Conservation (phyloP, 2,113 vertebrate genomes). For the Stigmatopora nigra region DNA sequence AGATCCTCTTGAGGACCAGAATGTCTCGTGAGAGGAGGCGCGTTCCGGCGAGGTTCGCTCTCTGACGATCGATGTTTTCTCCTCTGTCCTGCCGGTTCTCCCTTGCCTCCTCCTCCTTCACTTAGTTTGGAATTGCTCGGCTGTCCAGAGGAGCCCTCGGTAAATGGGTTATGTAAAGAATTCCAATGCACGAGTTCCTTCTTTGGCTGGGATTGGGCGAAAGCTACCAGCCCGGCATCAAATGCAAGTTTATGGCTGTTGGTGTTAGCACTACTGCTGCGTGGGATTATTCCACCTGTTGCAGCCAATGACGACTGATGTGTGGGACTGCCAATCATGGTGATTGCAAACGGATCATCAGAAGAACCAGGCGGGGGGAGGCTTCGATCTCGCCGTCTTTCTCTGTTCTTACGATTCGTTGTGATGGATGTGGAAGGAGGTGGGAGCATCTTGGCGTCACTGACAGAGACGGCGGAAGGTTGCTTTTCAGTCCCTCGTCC, state of each 20-base stretch:
- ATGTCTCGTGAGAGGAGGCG: slow-evolving; percentile 65
- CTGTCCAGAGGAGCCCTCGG: slow-evolving; percentile 28
- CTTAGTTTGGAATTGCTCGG: slow-evolving; percentile 27
- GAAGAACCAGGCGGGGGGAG: slow-evolving; percentile 56
- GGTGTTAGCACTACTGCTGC: slow-evolving; percentile 5
- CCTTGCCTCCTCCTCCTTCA: slow-evolving; percentile 43
- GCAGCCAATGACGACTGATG: slow-evolving; percentile 64
- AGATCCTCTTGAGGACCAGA: slow-evolving; percentile 72
- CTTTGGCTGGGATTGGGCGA: slow-evolving; percentile 45
- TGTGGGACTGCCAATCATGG: slow-evolving; percentile 74
- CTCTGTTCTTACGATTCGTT: slow-evolving; percentile 52
- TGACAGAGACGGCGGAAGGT: slow-evolving; percentile 46
- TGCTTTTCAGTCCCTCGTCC: slow-evolving; percentile 34
- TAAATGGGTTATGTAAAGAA: slow-evolving; percentile 72
- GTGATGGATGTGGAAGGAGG: slow-evolving; percentile 43
- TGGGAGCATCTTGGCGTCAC: slow-evolving; percentile 54
- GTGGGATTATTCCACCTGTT: slow-evolving; percentile 22
- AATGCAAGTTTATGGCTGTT: slow-evolving; percentile 20
- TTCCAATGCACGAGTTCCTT: slow-evolving; percentile 67
- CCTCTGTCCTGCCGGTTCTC: slow-evolving; percentile 40
- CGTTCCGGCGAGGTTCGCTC: slow-evolving; percentile 61
- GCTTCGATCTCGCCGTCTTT: slow-evolving; percentile 61
- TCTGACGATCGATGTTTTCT: slow-evolving; percentile 55
- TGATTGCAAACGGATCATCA: slow-evolving; percentile 72
- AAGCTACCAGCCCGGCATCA: slow-evolving; percentile 20